Percentiles rank a stretch among this genome's conserved stretches.
Conservation (phyloP, 2,797 vertebrate genomes). For the Spinibarbus caldwelli region DNA sequence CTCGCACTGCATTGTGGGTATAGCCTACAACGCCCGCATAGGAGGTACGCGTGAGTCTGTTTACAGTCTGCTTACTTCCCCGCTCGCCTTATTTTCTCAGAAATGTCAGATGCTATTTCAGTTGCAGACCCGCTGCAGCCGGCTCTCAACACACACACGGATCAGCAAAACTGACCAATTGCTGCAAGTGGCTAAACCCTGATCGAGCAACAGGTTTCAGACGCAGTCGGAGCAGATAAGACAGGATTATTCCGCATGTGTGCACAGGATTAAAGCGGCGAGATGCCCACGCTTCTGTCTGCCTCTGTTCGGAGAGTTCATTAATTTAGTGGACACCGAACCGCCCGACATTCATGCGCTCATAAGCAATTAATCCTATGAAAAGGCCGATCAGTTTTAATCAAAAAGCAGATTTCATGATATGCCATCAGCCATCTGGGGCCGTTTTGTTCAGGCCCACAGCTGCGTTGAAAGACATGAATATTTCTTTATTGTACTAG, state of each 20-base stretch:
- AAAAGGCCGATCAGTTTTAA: constrained; percentile 45
- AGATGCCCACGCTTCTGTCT: neutral
- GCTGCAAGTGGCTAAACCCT: constrained; percentile 19
- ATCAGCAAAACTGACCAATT: constrained; percentile 25
- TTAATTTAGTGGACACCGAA: constrained; percentile 40
- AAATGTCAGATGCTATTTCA: constrained; percentile 26
- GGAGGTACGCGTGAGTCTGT: constrained; percentile 73
- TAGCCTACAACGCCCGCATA: constrained; percentile 84
- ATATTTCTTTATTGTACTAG: constrained; percentile 35
- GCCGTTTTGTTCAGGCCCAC: constrained; percentile 25
- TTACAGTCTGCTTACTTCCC: neutral
- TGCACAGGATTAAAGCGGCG: constrained; percentile 49
- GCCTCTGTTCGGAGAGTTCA: constrained; percentile 28
- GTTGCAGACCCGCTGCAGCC: neutral
- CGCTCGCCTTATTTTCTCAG: neutral
- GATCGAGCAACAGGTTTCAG: constrained; percentile 31
- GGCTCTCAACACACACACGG: neutral
- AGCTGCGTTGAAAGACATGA: constrained; percentile 36
- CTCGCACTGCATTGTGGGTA: constrained; percentile 80
- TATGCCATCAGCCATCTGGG: constrained; percentile 52
- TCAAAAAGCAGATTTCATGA: constrained; percentile 47
- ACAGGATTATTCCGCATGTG: constrained; percentile 35
- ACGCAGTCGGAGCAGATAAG: neutral
- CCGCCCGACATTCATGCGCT: constrained; percentile 46
- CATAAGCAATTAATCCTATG: constrained; percentile 54